Conservation (phyloP, 2,113 vertebrate genomes). For the Turnix velox region DNA sequence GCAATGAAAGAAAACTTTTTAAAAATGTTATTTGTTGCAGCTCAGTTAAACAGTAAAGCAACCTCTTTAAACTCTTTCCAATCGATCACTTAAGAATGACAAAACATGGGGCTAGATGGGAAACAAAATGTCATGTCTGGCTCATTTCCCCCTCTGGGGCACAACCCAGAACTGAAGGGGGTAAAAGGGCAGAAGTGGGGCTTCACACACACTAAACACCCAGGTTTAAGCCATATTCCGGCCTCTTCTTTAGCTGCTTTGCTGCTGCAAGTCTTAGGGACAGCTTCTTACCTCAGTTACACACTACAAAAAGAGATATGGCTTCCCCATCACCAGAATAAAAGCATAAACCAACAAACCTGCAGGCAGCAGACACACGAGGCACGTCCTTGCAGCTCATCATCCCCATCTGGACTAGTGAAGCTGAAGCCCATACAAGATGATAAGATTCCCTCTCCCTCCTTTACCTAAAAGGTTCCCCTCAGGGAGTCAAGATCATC, state of each 20-base stretch:
- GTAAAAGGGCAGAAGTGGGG: not conserved
- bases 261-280: not conserved
- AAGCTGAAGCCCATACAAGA: too few species aligned
- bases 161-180: not conserved
- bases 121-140: constrained; percentile 39
- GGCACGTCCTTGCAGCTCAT: not conserved
- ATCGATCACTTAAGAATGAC: constrained; percentile 43
- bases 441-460: too few species aligned
- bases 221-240: not conserved
- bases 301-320: not conserved
- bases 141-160: not conserved
- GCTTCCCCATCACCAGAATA: not conserved
- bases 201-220: not conserved
- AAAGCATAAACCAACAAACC: not conserved
- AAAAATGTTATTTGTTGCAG: constrained; percentile 57
- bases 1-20: constrained; percentile 54
- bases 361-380: fast-evolving
- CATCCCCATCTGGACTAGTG: not conserved
- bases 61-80: constrained; percentile 68
- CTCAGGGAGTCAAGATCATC: too few species aligned
- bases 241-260: not conserved
- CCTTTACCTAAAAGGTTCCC: not conserved
- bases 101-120: constrained; percentile 24
- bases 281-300: not conserved
- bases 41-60: constrained; percentile 52